phyloP scores from a whole-genome alignment of 2,113 vertebrate species.

The Hippopotamus amphibius region DNA sequence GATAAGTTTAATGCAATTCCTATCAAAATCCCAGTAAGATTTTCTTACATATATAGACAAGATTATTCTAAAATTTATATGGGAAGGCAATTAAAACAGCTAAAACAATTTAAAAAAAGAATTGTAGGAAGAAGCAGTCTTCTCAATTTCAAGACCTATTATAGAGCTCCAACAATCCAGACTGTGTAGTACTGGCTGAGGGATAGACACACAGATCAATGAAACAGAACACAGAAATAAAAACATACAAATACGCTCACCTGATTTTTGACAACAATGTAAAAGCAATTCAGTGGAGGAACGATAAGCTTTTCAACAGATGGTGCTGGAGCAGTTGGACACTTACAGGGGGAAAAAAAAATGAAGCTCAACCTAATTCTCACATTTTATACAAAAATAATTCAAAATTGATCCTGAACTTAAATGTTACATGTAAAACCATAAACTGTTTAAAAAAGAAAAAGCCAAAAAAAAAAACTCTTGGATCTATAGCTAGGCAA shows the following conservation, averaged over 20 bases:
- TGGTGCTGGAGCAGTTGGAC: not conserved
- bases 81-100: not conserved
- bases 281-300: not conserved
- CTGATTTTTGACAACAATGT: not conserved
- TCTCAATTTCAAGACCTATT: not conserved
- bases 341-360: not conserved
- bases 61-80: not conserved
- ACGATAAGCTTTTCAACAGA: not conserved
- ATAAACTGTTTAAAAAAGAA: not conserved
- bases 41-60: slow-evolving; percentile 23
- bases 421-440: not conserved
- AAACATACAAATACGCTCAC: not conserved
- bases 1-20: not conserved
- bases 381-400: not conserved
- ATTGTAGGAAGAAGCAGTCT: not conserved
- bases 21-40: not conserved
- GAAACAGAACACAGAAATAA: not conserved
- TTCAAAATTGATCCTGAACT: not conserved
- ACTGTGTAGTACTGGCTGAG: not conserved
- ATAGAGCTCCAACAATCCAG: not conserved
- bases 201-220: not conserved
- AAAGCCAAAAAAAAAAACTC: not conserved
- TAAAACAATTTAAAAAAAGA: slow-evolving; percentile 3
- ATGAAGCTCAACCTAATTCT: not conserved
- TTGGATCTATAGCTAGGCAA: not conserved